Percentiles rank a stretch among this genome's conserved stretches.
phyloP scores from a whole-genome alignment of 2,888 invertebrate species.

The Drosophila meridiana region DNA sequence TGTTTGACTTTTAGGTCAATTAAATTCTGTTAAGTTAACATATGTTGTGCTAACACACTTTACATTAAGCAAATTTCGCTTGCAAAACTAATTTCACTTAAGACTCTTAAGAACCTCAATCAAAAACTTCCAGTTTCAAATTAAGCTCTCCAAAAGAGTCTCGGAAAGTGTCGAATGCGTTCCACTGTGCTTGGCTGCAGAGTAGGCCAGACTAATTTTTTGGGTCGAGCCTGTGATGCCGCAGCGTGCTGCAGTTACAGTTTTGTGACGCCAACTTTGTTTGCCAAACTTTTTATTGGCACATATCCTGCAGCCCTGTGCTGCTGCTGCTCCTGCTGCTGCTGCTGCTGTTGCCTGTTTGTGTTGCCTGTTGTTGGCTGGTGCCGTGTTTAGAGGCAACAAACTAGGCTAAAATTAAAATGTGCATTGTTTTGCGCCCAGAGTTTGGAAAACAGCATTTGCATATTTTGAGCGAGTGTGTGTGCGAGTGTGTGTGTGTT shows the following conservation, averaged over 20 bases:
- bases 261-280: conserved; percentile 80
- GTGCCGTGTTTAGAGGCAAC: conserved; percentile 62
- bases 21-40: neutral
- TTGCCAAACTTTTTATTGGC: conserved; percentile 81
- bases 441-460: conserved; percentile 64
- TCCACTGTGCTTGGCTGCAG: conserved; percentile 4
- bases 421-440: conserved; percentile 71
- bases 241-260: conserved; percentile 69
- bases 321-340: conserved; percentile 24
- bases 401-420: conserved; percentile 77
- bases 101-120: too few relatives aligned
- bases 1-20: too few relatives aligned
- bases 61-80: neutral
- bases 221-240: conserved; percentile 27
- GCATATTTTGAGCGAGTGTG: conserved; percentile 54
- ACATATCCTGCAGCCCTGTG: conserved; percentile 68
- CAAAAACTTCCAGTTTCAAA: too few relatives aligned
- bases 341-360: conserved; percentile 18
- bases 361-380: conserved; percentile 26
- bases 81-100: neutral
- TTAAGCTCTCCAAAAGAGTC: neutral
- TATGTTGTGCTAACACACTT: neutral
- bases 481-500: conserved; percentile 30
- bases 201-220: conserved; percentile 57
- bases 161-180: neutral